Evolutionary conservation across 2,797 vertebrate species (phyloP), one percentile per base, ranked within the genome.

Genomic region (Xenentodon cancila): DNA sequence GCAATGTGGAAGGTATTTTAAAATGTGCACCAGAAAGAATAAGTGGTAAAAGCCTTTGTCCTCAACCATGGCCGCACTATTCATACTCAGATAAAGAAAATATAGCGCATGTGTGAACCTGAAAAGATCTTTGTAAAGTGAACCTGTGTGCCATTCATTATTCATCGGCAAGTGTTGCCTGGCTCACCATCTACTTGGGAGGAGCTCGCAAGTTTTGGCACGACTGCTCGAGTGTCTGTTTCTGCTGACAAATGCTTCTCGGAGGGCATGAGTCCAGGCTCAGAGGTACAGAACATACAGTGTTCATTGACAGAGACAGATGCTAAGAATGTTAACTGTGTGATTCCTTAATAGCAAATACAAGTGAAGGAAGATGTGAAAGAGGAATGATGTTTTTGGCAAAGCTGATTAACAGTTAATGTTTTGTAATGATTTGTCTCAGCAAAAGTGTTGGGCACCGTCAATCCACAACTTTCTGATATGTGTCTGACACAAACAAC

Each of bases 221-320:
- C 34, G 25, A 72, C 77, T 84, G 67, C 78, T 85, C 75, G 48
- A 79, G 76, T 57, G 67, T 85, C 68, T 58, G 59, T 71, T 76
- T 75, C 72, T 60, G 57, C 71, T 82, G 71, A 80, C 84, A 97
- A 95, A 60, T 95, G 51, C 95, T 82, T 95, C 92, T 82, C 93
- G 92, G 87, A 93, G 91, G 42, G 94, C 94, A 57, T 93, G 94
- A 94, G 74, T 91, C 93, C 27, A 87, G 92, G 57, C 90, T 94
- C 47, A 92, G 80, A 34, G n/a, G 68, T 94, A 79, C 94, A 48
- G 9, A 18, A 12, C 3, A 94, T 19, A 92, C 94, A 16, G 90
- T 94, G 68, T 95, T 95, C 80, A 93, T 95, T 80, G 91, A 94
- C 84, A 93, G 86, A 93, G 93, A 52, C 93, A 94, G 55, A 94